These are phyloP conservation scores for Rugalucina vietnamica DNA, from an alignment of 2,888 invertebrate genomes.

Conservation along the genomic window DNA sequence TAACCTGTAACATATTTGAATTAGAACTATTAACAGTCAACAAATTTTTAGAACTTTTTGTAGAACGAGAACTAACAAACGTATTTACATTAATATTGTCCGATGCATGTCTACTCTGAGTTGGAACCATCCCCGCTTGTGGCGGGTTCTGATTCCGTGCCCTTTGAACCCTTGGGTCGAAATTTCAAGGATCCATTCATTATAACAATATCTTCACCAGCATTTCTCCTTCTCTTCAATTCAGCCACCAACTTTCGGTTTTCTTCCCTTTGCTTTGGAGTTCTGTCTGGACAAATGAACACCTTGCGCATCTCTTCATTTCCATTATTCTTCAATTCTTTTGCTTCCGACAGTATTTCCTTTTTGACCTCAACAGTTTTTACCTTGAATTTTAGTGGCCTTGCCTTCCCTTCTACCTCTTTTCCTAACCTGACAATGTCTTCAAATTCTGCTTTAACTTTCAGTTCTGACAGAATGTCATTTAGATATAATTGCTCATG, in stretches of 20 bases:
- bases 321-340: not conserved
- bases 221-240: not conserved
- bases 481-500: not conserved
- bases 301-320: not conserved
- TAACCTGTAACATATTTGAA: too few species aligned
- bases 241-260: not conserved
- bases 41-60: not conserved
- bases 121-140: not conserved
- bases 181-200: not conserved
- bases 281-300: not conserved
- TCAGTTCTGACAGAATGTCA: not conserved
- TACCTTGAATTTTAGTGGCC: not conserved
- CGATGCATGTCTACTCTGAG: not conserved
- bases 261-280: not conserved
- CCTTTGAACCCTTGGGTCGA: not conserved
- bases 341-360: not conserved
- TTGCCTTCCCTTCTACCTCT: not conserved
- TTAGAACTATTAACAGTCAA: too few species aligned
- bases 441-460: not conserved
- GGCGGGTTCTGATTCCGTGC: not conserved
- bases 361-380: not conserved
- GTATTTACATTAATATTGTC: not conserved
- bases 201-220: not conserved
- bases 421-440: not conserved
- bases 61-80: not conserved